Conservation (phyloP, 2,888 invertebrate genomes). For the Creontiades dilutus region DNA sequence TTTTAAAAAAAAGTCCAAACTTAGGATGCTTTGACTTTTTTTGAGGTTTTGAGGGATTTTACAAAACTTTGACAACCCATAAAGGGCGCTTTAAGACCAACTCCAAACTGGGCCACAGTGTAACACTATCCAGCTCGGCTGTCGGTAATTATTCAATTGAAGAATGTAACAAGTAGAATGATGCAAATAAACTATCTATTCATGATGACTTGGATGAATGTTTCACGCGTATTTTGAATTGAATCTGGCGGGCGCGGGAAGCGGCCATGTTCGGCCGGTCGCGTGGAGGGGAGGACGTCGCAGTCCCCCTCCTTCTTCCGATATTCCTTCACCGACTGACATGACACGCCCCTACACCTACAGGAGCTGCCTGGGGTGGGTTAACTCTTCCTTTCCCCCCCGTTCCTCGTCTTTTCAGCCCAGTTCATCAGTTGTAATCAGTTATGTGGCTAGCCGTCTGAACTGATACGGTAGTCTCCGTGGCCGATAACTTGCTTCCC, state of each 20-base stretch:
- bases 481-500: constrained; percentile 53
- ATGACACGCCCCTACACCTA: constrained; percentile 65
- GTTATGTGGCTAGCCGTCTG: constrained; percentile 69
- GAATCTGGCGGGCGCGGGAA: constrained; percentile 62
- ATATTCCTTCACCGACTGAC: constrained; percentile 42
- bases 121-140: too few relatives aligned
- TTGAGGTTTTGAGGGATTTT: too few relatives aligned
- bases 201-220: background rate
- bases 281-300: constrained; percentile 60
- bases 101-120: too few relatives aligned
- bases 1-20: too few relatives aligned
- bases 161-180: too few relatives aligned
- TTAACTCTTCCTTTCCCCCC: constrained; percentile 41
- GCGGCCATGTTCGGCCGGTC: constrained; percentile 48
- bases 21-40: too few relatives aligned
- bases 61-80: too few relatives aligned
- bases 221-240: background rate
- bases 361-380: constrained; percentile 17
- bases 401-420: background rate
- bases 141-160: too few relatives aligned
- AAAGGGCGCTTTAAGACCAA: too few relatives aligned
- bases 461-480: constrained; percentile 61
- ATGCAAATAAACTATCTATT: too few relatives aligned
- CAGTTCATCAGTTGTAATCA: constrained; percentile 73
- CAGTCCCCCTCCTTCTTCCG: constrained; percentile 63